phyloP scores from a whole-genome alignment of 2,888 invertebrate species.

The Noctua janthina region DNA sequence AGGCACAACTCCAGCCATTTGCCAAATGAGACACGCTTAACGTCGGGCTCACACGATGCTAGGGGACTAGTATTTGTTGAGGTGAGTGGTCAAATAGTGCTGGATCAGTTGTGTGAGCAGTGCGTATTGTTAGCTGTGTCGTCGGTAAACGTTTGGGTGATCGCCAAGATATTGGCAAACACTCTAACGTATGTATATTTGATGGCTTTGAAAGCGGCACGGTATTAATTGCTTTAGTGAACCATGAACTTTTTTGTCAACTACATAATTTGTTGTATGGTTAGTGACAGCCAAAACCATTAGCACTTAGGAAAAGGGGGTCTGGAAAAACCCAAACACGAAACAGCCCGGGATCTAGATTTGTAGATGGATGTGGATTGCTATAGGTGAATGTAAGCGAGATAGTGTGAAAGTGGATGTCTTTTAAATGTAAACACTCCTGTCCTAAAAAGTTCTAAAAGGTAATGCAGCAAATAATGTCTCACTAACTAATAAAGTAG shows the following conservation, averaged over 20 bases:
- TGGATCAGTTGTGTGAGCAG: not conserved
- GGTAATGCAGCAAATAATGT: not conserved
- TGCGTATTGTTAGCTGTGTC: constrained; percentile 1
- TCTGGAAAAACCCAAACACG: not conserved
- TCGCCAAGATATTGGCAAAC: constrained; percentile 23
- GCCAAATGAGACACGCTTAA: constrained; percentile 58
- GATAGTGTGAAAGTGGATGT: not conserved
- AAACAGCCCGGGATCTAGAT: not conserved
- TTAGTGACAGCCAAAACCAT: not conserved
- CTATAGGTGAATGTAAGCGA: not conserved
- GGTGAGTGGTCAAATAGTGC: constrained; percentile 29
- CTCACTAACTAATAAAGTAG: not conserved
- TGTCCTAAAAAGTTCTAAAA: not conserved
- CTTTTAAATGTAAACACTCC: not conserved
- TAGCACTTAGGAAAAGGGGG: not conserved
- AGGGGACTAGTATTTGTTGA: constrained; percentile 44
- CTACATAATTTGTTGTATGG: not conserved
- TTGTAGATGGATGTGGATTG: not conserved
- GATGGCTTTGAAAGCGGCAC: constrained; percentile 11
- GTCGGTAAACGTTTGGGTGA: constrained; percentile 22
- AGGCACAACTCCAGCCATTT: constrained; percentile 55
- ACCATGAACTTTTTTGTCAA: not conserved
- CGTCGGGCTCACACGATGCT: constrained; percentile 39
- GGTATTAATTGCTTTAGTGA: not conserved
- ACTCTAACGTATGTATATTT: constrained; percentile 13